phyloP scores from a whole-genome alignment of 2,113 vertebrate species.

The Gobio gobio region DNA sequence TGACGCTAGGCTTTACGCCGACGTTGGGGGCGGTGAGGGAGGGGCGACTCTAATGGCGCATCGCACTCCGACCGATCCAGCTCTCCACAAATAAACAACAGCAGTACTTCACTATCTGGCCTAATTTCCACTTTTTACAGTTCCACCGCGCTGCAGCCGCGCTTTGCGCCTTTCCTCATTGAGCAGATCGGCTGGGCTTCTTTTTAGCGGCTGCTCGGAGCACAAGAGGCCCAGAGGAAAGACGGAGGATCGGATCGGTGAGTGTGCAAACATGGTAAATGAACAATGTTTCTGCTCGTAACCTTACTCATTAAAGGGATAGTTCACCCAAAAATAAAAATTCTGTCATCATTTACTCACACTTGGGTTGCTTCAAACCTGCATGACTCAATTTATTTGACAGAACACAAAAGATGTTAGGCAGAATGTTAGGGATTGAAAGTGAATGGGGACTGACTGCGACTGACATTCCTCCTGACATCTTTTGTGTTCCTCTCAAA shows the following conservation, averaged over 20 bases:
- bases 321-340: neutral
- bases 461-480: neutral
- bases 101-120: neutral
- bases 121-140: neutral
- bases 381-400: neutral
- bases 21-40: conserved; percentile 31
- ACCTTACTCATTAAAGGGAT: neutral
- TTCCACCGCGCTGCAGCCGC: neutral
- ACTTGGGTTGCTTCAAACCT: neutral
- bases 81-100: conserved; percentile 44
- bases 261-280: conserved; percentile 30
- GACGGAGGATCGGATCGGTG: conserved; percentile 18
- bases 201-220: neutral
- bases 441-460: conserved; percentile 13
- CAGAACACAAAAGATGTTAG: neutral
- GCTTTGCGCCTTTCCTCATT: neutral
- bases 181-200: neutral
- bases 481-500: neutral
- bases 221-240: conserved; percentile 38
- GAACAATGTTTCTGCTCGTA: neutral
- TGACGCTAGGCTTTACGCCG: conserved; percentile 32
- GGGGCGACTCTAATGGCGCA: conserved; percentile 48
- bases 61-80: conserved; percentile 36
- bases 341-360: neutral
- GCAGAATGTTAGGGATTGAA: neutral